Conservation (phyloP, 2,888 invertebrate species). For the Cheilosia soror region DNA sequence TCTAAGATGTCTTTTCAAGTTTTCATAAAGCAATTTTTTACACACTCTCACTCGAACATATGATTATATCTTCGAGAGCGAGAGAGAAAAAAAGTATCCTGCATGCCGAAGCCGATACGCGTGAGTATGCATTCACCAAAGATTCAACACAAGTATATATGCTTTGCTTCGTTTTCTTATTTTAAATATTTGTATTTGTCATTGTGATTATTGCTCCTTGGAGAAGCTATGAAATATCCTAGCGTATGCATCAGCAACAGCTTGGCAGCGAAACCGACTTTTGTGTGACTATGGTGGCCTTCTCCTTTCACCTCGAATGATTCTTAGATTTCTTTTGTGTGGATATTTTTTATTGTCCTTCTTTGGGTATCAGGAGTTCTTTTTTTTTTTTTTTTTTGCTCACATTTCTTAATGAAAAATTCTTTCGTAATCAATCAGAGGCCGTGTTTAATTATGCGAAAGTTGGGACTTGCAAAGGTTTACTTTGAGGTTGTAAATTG, state of each 20-base stretch:
- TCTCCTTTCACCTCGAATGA: conserved; percentile 71
- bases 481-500: conserved; percentile 37
- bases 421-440: conserved; percentile 66
- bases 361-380: conserved; percentile 58
- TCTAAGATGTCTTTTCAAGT: conserved; percentile 71
- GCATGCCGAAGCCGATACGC: conserved; percentile 26
- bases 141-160: conserved; percentile 10
- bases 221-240: conserved; percentile 38
- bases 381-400: conserved; percentile 42
- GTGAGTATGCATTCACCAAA: conserved; percentile 28
- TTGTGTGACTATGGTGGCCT: conserved; percentile 55
- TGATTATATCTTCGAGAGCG: conserved; percentile 18
- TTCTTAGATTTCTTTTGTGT: conserved; percentile 65
- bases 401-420: conserved; percentile 67
- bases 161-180: conserved; percentile 18
- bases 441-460: conserved; percentile 70
- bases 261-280: conserved; percentile 26
- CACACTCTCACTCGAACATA: conserved; percentile 49
- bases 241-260: conserved; percentile 47
- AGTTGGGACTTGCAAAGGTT: conserved; percentile 51
- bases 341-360: conserved; percentile 49
- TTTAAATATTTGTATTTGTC: conserved; percentile 73
- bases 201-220: conserved; percentile 67
- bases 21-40: conserved; percentile 68
- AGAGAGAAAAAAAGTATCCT: conserved; percentile 25